These are phyloP conservation scores for Nemotelus nigrinus DNA, from an alignment of 2,888 invertebrate genomes.

Conservation along the genomic window DNA sequence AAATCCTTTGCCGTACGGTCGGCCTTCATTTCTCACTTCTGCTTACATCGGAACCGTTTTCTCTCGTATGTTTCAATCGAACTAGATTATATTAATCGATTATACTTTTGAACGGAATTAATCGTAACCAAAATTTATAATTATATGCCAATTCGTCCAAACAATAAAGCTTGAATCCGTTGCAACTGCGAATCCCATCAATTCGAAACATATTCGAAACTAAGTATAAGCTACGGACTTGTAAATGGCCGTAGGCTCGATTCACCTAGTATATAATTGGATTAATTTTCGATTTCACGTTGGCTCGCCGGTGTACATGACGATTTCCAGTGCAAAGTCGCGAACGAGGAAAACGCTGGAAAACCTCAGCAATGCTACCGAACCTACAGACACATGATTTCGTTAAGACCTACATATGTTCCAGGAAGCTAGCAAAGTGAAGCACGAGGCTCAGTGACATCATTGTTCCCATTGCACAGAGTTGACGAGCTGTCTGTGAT, in stretches of 20 bases:
- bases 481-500: conserved; percentile 13
- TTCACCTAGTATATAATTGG: conserved; percentile 10
- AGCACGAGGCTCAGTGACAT: not conserved
- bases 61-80: too few relatives aligned
- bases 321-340: not conserved
- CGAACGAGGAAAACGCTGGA: conserved; percentile 1
- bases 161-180: too few relatives aligned
- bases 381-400: not conserved
- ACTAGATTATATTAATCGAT: too few relatives aligned
- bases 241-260: too few relatives aligned
- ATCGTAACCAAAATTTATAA: too few relatives aligned
- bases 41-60: too few relatives aligned
- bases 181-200: not conserved
- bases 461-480: not conserved
- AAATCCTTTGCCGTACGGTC: too few relatives aligned
- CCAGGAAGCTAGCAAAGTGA: conserved; percentile 17
- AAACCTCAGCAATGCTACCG: conserved; percentile 13
- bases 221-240: not conserved
- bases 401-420: not conserved
- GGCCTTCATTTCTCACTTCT: too few relatives aligned
- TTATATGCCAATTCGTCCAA: too few relatives aligned
- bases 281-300: conserved; percentile 34
- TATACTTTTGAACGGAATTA: too few relatives aligned
- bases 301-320: not conserved
- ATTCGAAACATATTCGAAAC: conserved; percentile 21